Percentiles rank a stretch among this genome's conserved stretches.
Evolutionary conservation across 2,888 invertebrate species (phyloP).

Genomic region (Ernsta delagoae): DNA sequence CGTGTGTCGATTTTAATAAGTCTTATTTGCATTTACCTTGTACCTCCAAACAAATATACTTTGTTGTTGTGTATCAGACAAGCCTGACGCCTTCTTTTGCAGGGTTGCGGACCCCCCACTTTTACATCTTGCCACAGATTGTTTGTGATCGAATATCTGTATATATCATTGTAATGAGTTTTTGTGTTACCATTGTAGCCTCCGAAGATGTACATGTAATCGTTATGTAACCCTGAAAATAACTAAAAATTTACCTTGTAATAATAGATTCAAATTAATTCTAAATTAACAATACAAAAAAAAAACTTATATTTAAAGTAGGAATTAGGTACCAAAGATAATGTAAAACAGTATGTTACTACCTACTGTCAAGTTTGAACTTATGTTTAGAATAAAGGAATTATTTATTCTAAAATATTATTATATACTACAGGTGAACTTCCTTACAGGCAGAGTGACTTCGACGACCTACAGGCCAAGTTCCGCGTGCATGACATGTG

Average conservation of each 20-base stretch:
- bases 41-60: constrained; percentile 95
- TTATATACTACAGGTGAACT: neutral
- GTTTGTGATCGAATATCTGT: constrained; percentile 87
- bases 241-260: neutral
- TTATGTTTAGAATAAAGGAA: too few species aligned
- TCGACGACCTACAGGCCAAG: constrained; percentile 91
- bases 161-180: constrained; percentile 93
- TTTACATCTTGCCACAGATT: constrained; percentile 86
- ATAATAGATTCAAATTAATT: constrained; percentile 38
- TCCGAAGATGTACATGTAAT: constrained; percentile 94
- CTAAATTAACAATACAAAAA: neutral
- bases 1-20: too few species aligned
- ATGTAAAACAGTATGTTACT: too few species aligned
- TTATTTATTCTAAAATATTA: neutral
- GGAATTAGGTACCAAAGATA: too few species aligned
- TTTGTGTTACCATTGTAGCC: constrained; percentile 92
- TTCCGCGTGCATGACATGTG: constrained; percentile 84
- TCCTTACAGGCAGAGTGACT: constrained; percentile 96
- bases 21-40: constrained; percentile 85
- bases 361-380: too few species aligned
- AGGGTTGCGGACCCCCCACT: constrained; percentile 85
- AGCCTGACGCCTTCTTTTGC: constrained; percentile 90
- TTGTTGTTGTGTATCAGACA: constrained; percentile 90
- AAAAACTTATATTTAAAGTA: neutral
- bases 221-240: constrained; percentile 90